Percentiles rank a stretch among this genome's conserved stretches.
Evolutionary conservation across 2,797 vertebrate genomes (phyloP).

Genomic region (Notoglanidium macrostoma): DNA sequence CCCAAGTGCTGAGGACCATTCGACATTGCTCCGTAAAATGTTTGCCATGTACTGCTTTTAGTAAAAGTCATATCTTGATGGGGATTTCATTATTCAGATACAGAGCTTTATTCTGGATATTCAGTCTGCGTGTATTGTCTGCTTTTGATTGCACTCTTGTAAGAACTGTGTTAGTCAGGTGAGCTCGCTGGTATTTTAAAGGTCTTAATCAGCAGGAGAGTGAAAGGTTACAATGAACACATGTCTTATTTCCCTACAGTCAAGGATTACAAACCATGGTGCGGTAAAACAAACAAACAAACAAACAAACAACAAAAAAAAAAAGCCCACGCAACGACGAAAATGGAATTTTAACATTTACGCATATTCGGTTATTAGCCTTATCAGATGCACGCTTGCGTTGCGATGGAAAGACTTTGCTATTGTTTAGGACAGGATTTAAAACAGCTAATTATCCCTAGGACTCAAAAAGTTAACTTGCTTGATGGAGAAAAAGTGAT

Average conservation of each 20-base stretch:
- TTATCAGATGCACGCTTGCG: neutral
- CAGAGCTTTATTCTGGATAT: constrained; percentile 13
- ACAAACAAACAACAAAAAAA: too few species aligned
- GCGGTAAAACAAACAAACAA: neutral
- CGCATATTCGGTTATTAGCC: neutral
- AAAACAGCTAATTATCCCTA: neutral
- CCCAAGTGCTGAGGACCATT: neutral
- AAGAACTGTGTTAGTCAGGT: neutral
- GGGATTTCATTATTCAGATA: neutral
- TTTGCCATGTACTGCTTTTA: neutral
- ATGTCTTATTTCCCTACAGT: constrained; percentile 8
- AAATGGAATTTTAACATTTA: neutral
- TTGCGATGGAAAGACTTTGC: neutral
- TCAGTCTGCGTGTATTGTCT: neutral
- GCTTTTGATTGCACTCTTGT: neutral
- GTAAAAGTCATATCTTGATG: too few species aligned
- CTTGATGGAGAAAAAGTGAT: neutral
- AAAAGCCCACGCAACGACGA: neutral
- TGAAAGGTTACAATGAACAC: neutral
- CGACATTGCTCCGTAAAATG: too few species aligned
- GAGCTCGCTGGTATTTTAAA: constrained; percentile 1
- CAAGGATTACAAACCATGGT: constrained; percentile 10
- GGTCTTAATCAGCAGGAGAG: neutral
- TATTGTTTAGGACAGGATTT: neutral
- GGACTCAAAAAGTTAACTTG: neutral